phyloP scores from a whole-genome alignment of 2,888 invertebrate genomes.

The Allolobophora icterica region DNA sequence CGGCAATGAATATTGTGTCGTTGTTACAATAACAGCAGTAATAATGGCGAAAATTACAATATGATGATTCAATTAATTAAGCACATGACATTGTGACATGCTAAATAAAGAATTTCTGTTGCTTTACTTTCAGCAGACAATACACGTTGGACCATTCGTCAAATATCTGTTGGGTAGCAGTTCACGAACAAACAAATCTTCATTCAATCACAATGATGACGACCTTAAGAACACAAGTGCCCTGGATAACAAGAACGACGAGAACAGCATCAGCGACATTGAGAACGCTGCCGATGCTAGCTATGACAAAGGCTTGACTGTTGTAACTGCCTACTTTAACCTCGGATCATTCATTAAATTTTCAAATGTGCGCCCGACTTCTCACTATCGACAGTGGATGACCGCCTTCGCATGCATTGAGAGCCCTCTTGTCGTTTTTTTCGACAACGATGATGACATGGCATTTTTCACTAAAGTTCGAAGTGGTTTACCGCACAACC shows the following conservation, averaged over 20 bases:
- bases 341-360: constrained; percentile 46
- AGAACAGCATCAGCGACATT: too few relatives aligned
- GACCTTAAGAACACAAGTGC: too few relatives aligned
- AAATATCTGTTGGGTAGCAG: neutral
- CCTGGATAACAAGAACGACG: too few relatives aligned
- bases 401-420: constrained; percentile 51
- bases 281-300: too few relatives aligned
- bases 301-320: constrained; percentile 38
- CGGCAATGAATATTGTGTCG: too few relatives aligned
- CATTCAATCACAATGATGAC: neutral
- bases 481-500: constrained; percentile 42
- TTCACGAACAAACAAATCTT: neutral
- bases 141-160: neutral
- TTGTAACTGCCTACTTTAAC: constrained; percentile 46
- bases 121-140: neutral
- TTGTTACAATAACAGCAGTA: neutral
- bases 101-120: neutral
- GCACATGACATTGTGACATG: neutral
- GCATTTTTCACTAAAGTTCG: constrained; percentile 49
- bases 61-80: neutral
- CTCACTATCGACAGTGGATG: constrained; percentile 54
- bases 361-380: constrained; percentile 43
- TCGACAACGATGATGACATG: constrained; percentile 51
- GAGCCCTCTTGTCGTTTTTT: constrained; percentile 55
- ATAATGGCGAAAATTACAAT: neutral